These are phyloP conservation scores for Astreopora myriophthalma DNA, from an alignment of 64 coral and sea anemone species.

Conservation along the genomic window DNA sequence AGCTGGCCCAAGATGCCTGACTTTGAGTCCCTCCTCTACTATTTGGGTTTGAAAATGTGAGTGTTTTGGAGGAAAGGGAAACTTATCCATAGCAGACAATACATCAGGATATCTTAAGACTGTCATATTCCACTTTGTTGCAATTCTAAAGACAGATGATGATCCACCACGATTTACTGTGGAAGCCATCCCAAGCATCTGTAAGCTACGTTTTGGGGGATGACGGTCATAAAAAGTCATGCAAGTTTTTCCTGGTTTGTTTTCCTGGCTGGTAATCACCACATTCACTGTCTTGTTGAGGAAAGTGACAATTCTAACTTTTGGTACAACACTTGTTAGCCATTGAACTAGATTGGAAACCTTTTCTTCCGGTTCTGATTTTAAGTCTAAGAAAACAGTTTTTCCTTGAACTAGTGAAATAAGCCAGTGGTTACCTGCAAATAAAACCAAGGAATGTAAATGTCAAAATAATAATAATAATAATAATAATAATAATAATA, in stretches of 20 bases:
- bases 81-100: neutral
- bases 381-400: neutral
- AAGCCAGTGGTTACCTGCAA: neutral
- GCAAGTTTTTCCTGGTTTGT: neutral
- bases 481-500: too few species aligned
- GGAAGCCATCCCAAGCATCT: constrained; percentile 4
- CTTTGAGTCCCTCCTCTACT: neutral
- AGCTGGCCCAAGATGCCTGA: neutral
- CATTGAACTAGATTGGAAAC: neutral
- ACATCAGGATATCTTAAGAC: neutral
- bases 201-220: neutral
- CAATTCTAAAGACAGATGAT: constrained; percentile 17
- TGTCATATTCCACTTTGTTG: constrained; percentile 29
- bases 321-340: neutral
- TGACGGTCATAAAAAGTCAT: neutral
- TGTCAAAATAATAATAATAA: too few species aligned
- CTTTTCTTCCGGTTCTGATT: neutral
- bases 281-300: neutral
- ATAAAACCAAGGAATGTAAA: neutral
- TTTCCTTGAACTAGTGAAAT: neutral
- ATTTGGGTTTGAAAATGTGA: neutral
- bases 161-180: neutral
- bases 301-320: neutral
- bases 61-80: neutral
- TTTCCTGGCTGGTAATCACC: neutral